Base-by-base conservation (phyloP, 2,888 invertebrate genomes). In the Ceriagrion tenellum region DNA sequence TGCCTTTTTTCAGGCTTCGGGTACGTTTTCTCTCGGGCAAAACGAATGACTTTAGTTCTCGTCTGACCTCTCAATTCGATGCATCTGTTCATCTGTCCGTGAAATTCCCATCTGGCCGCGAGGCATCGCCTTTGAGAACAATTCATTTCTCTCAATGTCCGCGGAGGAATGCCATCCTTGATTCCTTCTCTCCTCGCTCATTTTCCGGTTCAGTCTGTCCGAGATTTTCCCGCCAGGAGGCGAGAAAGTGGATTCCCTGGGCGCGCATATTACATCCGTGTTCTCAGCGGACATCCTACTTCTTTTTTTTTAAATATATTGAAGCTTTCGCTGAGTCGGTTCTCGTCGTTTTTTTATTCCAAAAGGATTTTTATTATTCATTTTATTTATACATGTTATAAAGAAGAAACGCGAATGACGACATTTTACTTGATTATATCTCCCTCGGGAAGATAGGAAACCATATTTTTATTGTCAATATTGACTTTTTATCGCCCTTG, bases 191-290 rank as follows among this genome's bases (percentile, higher is more conserved):
- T n/a, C n/a, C n/a, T n/a, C n/a, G 12, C 35, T 81, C 81, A 35
- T 35, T 30, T 81, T 81, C 81, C 81, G 35, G 81, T 81, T 81
- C 35, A 13, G 13, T 81, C 81, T 30, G 12, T 35, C 30, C 35
- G 81, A 81, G 35, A 81, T 81, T 81, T 30, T 81, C 81, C 81
- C 81, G 81, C 81, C 81, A 81, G 30, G 16, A 35, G 81, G 35
- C 81, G 10, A 81, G 81, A 81, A 81, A 81, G 81, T 81, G 30
- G 35, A 35, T 35, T 81, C 81, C 35, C 30, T 81, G 13, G 13
- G 26, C 12, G 4, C 16, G 30, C 16, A 35, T 35, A 35, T 81
- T 81, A 35, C 81, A 81, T 81, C 81, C 81, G 81, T 26, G 35
- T 81, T 13, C 16, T 12, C 6, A 35, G 81, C 16, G 30, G 35